A percentile compares a stretch with the other conserved stretches of the same genome.
Evolutionary conservation across 2,888 invertebrate genomes (phyloP).

Genomic region (Miltochrista miniata): DNA sequence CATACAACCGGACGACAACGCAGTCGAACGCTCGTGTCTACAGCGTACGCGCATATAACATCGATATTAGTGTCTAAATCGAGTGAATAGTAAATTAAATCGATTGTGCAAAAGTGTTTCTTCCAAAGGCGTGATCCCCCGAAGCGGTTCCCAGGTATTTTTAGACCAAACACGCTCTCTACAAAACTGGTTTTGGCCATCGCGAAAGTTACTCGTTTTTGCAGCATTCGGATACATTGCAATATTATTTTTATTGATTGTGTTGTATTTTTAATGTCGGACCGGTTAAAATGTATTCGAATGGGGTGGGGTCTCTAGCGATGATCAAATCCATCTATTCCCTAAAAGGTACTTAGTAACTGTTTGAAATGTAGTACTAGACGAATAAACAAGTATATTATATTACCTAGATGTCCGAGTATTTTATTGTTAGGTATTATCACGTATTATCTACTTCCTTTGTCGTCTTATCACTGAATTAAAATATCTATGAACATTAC

Average conservation of each 20-base stretch:
- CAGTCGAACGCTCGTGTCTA: conserved; percentile 46
- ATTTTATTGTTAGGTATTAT: too few relatives aligned
- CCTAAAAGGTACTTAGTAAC: neutral
- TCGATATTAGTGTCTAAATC: conserved; percentile 43
- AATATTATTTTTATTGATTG: conserved; percentile 1
- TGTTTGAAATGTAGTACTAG: too few relatives aligned
- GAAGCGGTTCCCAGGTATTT: conserved; percentile 63
- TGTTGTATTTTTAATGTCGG: neutral
- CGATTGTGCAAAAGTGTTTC: conserved; percentile 47
- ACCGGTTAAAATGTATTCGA: conserved; percentile 1
- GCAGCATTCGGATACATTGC: neutral
- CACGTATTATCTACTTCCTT: conserved; percentile 8
- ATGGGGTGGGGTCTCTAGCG: neutral
- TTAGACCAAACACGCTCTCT: conserved; percentile 48
- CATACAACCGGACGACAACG: conserved; percentile 47
- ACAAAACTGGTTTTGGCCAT: conserved; percentile 63
- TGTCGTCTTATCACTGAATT: conserved; percentile 41
- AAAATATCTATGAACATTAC: conserved; percentile 27
- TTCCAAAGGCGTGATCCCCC: conserved; percentile 43
- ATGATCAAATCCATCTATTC: too few relatives aligned
- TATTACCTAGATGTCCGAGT: too few relatives aligned
- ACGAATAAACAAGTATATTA: conserved; percentile 1
- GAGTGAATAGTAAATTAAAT: conserved; percentile 47
- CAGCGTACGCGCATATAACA: conserved; percentile 40
- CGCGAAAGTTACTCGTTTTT: conserved; percentile 52